Percentiles rank a stretch among this genome's conserved stretches.
phyloP scores from a whole-genome alignment of 2,888 invertebrate genomes.

The Aphodius granarius region DNA sequence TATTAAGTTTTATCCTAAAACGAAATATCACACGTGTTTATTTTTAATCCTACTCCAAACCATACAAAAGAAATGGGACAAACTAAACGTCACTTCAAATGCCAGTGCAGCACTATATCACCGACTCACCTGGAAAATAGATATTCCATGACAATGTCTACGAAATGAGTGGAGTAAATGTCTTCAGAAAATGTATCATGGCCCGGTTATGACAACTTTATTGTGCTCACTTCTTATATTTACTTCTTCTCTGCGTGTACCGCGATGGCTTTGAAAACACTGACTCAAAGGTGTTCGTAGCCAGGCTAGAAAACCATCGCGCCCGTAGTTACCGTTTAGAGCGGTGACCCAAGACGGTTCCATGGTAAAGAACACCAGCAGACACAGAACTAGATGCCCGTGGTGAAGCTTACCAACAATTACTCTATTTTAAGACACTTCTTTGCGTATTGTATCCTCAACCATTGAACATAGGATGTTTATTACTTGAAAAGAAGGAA shows the following conservation, averaged over 20 bases:
- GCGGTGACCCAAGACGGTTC: constrained; percentile 41
- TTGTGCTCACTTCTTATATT: not conserved
- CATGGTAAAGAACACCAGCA: not conserved
- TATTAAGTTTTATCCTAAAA: no score
- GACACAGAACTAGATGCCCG: not conserved
- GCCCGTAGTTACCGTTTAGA: constrained; percentile 43
- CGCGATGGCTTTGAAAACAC: not conserved
- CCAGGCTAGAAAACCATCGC: constrained; percentile 27
- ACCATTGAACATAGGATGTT: no score
- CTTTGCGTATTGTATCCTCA: not conserved
- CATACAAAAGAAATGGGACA: not conserved
- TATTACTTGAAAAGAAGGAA: no score
- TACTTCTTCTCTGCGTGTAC: not conserved
- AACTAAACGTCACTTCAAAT: not conserved
- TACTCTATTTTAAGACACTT: not conserved
- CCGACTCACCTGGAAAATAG: not conserved
- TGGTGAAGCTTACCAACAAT: not conserved
- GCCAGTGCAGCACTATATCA: not conserved
- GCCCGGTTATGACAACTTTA: not conserved
- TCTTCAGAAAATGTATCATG: not conserved
- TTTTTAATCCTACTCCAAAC: not conserved
- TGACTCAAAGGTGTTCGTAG: not conserved
- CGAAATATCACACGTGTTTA: not conserved
- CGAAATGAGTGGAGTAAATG: not conserved
- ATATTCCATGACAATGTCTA: not conserved